Evolutionary conservation across 2,888 invertebrate species (phyloP), one percentile per base, ranked within the genome.

Genomic region (Drosophila macrospina): DNA sequence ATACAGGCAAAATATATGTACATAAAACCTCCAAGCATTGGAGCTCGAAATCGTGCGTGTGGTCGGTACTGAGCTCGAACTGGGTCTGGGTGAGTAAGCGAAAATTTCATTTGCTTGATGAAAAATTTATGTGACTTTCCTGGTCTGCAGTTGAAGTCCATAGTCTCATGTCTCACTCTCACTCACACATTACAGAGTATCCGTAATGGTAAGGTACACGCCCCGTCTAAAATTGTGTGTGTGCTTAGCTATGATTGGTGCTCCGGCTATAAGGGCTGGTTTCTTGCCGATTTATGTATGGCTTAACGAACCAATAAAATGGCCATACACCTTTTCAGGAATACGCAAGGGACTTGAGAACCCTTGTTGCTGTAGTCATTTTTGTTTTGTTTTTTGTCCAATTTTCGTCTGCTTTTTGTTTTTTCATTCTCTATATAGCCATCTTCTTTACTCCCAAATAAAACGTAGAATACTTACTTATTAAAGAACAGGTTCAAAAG

Each of bases 31-130:
- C 44, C 44, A 39, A 16, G 13, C 45, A 41, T 30, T 41, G 24
- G 42, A 39, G 48, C 39, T 60, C 7, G 3, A 51, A 77, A 61
- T 60, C 50, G 56, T 75, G 72, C 82, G 79, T 85, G 82, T 52
- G 67, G 75, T 81, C 85, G 63, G 26, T 56, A 24, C 78, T 54
- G 52, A 45, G 69, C 48, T 64, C 52, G 36, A 78, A 81, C 72
- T 65, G 66, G 57, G 64, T 75, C 75, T 74, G 75, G 54, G 74
- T 74, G 60, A 75, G 74, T 61, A 54, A 68, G 78, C 78, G 52
- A 67, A 72, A 76, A 77, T 54, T 47, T 11, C 13, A 20, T 56
- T n/a, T 34, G 36, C 37, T 41, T 20, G 7, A 16, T 24, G 36
- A 39, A 55, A 52, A 65, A 47, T 59, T 55, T 16, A 59, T 50